Percentiles rank a stretch among this genome's conserved stretches.
These are phyloP conservation scores for Ceratothoa steindachneri DNA, from an alignment of 2,888 invertebrate species.

Conservation along the genomic window DNA sequence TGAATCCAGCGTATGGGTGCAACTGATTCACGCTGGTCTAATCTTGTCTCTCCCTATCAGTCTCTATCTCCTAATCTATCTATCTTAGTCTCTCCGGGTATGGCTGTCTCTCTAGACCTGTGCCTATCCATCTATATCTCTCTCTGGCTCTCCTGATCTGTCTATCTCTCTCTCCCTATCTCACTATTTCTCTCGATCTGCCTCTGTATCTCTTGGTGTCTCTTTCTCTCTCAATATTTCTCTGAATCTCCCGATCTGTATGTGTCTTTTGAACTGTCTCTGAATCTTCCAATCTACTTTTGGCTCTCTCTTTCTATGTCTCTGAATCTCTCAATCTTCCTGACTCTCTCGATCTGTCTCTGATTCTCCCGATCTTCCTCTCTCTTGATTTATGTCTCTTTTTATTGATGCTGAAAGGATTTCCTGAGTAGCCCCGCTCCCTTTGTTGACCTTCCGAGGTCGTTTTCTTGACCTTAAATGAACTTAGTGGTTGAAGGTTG, in stretches of 20 bases:
- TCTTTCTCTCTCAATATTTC: not conserved
- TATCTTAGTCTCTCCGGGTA: constrained; percentile 10
- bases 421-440: too few relatives aligned
- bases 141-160: not conserved
- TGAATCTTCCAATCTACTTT: constrained; percentile 11
- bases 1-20: too few relatives aligned
- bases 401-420: too few relatives aligned
- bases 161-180: not conserved
- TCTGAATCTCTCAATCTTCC: not conserved
- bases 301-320: not conserved
- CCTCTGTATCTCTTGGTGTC: not conserved
- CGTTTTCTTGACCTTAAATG: too few relatives aligned
- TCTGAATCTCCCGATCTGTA: not conserved
- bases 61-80: constrained; percentile 18
- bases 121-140: constrained; percentile 17
- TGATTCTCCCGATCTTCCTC: constrained; percentile 16
- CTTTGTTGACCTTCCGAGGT: too few relatives aligned
- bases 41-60: not conserved
- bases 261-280: constrained; percentile 21
- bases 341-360: constrained; percentile 24
- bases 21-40: not conserved
- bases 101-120: constrained; percentile 14
- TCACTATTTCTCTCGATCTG: not conserved
- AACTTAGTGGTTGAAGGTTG: too few relatives aligned
- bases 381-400: too few relatives aligned